Evolutionary conservation across 2,888 invertebrate genomes (phyloP).

Genomic region (Drosophila macrospina): DNA sequence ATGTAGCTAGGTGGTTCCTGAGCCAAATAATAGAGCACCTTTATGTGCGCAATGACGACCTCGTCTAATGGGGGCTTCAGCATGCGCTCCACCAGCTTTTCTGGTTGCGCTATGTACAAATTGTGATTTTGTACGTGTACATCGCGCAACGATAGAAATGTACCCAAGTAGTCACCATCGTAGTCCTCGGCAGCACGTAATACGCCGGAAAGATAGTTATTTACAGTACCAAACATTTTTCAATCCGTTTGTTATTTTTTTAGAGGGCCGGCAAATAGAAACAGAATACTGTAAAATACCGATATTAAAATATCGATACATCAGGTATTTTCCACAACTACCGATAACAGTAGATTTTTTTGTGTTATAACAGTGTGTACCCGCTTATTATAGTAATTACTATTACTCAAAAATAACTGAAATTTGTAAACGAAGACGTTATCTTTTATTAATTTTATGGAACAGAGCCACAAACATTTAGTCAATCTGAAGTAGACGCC

Average conservation of each 20-base stretch:
- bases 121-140: conserved; percentile 90
- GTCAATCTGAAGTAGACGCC: not conserved
- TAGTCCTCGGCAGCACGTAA: conserved; percentile 88
- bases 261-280: no score
- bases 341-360: not conserved
- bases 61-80: conserved; percentile 91
- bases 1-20: conserved; percentile 86
- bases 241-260: conserved; percentile 4
- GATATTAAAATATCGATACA: no score
- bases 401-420: conserved; percentile 23
- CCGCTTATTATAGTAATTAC: not conserved
- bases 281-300: no score
- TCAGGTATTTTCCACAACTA: not conserved
- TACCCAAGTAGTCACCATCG: conserved; percentile 88
- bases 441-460: not conserved
- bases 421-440: conserved; percentile 20
- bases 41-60: conserved; percentile 90
- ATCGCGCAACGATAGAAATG: conserved; percentile 89
- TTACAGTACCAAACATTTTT: conserved; percentile 76
- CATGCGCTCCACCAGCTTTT: conserved; percentile 89
- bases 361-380: conserved; percentile 29
- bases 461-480: not conserved
- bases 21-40: conserved; percentile 86
- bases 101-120: conserved; percentile 90
- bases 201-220: conserved; percentile 85